These are phyloP conservation scores for Pseudopipra pipra DNA, from an alignment of 2,113 vertebrate genomes.

Conservation along the genomic window DNA sequence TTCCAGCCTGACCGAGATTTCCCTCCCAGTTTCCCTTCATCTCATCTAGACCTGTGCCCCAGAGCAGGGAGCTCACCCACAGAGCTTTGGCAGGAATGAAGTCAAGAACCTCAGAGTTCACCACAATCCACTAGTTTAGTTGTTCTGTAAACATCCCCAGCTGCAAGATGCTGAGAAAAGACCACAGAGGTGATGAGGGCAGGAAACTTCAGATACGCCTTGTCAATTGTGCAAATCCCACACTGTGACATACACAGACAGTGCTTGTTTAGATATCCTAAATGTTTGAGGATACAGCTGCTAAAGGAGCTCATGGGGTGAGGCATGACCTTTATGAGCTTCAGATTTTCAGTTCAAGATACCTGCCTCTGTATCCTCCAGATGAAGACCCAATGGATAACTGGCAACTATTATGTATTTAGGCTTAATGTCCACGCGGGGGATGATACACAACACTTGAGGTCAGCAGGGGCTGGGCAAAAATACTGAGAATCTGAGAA, in stretches of 20 bases:
- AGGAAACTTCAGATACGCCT: not conserved
- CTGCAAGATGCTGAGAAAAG: not conserved
- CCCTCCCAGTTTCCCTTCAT: not conserved
- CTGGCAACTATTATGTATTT: not conserved
- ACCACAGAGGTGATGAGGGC: not conserved
- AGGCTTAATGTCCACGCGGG: not conserved
- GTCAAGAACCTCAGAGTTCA: not conserved
- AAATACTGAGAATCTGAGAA: not conserved
- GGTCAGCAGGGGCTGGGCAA: not conserved
- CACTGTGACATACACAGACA: not conserved
- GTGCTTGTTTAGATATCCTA: not conserved
- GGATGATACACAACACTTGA: not conserved
- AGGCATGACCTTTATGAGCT: not conserved
- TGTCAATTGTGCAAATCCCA: not conserved
- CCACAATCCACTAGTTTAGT: not conserved
- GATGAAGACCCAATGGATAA: not conserved
- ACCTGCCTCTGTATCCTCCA: not conserved
- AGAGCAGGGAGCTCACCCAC: rapidly evolving
- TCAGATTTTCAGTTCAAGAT: not conserved
- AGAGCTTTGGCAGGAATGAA: not conserved
- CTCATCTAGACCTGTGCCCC: not conserved
- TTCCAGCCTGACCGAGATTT: not conserved
- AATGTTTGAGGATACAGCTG: not conserved
- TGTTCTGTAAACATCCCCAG: not conserved
- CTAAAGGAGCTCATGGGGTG: not conserved